Evolutionary conservation across 2,797 vertebrate species (phyloP).

Genomic region (Sebastes trivittatus): DNA sequence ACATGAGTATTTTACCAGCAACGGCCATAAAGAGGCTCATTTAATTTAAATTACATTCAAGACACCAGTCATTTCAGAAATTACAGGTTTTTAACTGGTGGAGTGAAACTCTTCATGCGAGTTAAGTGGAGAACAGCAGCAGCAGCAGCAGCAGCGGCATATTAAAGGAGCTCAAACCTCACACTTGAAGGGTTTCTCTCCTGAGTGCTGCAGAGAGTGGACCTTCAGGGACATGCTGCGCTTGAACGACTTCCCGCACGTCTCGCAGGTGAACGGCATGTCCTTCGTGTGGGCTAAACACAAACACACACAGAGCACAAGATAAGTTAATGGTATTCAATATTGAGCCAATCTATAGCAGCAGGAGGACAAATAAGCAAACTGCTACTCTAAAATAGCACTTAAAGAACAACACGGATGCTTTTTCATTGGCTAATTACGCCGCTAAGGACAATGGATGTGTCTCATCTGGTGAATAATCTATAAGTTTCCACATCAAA

Average conservation of each 20-base stretch:
- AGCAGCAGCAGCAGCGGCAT: background rate
- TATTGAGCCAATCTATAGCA: constrained; percentile 12
- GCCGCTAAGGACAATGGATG: constrained; percentile 18
- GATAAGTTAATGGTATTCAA: constrained; percentile 21
- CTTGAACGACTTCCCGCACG: constrained; percentile 97
- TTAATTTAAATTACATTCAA: background rate
- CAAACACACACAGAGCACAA: constrained; percentile 8
- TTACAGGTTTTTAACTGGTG: background rate
- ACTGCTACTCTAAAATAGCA: constrained; percentile 4
- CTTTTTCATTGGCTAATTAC: constrained; percentile 23
- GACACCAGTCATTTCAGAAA: background rate
- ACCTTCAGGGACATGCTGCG: constrained; percentile 99
- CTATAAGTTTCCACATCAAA: constrained; percentile 21
- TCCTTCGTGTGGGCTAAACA: constrained; percentile 96
- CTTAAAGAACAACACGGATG: background rate
- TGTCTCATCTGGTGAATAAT: constrained; percentile 28
- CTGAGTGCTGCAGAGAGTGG: constrained; percentile 96
- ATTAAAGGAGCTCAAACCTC: constrained; percentile 84
- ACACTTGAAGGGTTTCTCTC: constrained; percentile 97
- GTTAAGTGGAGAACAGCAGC: constrained; percentile 3
- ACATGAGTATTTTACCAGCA: background rate
- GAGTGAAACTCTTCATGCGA: constrained; percentile 7
- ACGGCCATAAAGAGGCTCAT: background rate
- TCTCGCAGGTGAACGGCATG: constrained; percentile 98
- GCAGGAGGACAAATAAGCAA: constrained; percentile 14